These are phyloP conservation scores for Drosophila neotestacea DNA, from an alignment of 2,888 invertebrate genomes.

Conservation along the genomic window DNA sequence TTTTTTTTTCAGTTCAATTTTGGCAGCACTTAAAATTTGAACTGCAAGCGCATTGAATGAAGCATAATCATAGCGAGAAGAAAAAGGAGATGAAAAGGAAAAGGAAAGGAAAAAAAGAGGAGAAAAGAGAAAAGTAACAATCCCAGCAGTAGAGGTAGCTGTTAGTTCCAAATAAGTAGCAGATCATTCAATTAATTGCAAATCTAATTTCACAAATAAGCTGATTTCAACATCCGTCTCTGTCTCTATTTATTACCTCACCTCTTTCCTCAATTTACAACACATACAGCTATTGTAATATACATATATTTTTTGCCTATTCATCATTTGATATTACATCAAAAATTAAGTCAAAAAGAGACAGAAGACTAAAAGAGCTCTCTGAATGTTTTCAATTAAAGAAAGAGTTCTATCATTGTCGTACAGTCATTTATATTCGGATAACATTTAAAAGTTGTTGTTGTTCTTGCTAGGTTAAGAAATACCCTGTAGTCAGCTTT, in stretches of 20 bases:
- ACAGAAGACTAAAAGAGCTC: neutral
- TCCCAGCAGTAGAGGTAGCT: neutral
- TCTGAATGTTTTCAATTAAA: neutral
- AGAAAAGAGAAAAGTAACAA: neutral
- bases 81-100: neutral
- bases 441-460: neutral
- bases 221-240: constrained; percentile 31
- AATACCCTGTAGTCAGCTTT: neutral
- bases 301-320: constrained; percentile 22
- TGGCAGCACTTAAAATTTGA: constrained; percentile 36
- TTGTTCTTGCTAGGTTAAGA: neutral
- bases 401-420: constrained; percentile 8
- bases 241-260: constrained; percentile 11
- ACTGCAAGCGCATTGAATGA: constrained; percentile 12
- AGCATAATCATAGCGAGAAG: constrained; percentile 10
- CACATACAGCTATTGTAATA: constrained; percentile 6
- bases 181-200: constrained; percentile 51
- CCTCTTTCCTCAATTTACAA: constrained; percentile 23
- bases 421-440: constrained; percentile 4
- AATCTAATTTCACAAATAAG: constrained; percentile 47
- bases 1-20: constrained; percentile 20
- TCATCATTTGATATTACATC: constrained; percentile 33
- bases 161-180: constrained; percentile 13
- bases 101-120: too few species aligned
- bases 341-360: constrained; percentile 15